Base-by-base conservation (phyloP, 1,140 invertebrate species). In the Acromyrmex charruanus region DNA sequence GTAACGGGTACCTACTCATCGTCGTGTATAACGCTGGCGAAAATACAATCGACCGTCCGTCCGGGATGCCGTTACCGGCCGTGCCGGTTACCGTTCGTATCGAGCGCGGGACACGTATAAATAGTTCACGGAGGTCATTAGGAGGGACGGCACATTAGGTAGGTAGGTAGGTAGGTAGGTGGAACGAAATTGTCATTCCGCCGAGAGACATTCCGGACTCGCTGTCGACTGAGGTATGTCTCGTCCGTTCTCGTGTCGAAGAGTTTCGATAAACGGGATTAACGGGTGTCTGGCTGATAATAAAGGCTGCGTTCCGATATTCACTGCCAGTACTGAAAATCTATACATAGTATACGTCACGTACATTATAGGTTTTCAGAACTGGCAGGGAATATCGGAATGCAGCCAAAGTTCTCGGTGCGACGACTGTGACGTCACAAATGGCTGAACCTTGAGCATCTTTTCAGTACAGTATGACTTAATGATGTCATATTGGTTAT, bases 101-200 rank as follows among this genome's bases (percentile, higher is more conserved):
- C 51, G 79, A 81, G 51, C 79, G 79, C 79, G 35, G 12, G 63
- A 59, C 58, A 71, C n/a, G 65, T 81, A 81, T 81, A 81, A 81
- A 81, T 81, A 81, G 79, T 71, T 39, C 49, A 71, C 31, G 53
- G 31, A 71, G 65, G 66, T 58, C 51, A 58, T 55, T 44, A 51
- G 39, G 39, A 58, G 74, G 21, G 49, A 44, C 44, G 39, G 18
- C 31, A 69, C 51, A 71, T 69, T 68, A 55, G 31, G 53, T 75
- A 59, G 66, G 39, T 75, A 59, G 66, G 39, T 69, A 69, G 44
- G 31, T 25, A 69, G 44, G 31, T 25, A 25, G 75, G 39, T 81
- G 25, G 79, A 35, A 71, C 79, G 79, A 55, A 71, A 71, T 71
- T 81, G 79, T 71, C 21, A 81, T 71, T 81, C 66, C 16, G 51